Percentiles rank a stretch among this genome's conserved stretches.
Evolutionary conservation across 2,888 invertebrate species (phyloP).

Genomic region (Mythimna pallens): DNA sequence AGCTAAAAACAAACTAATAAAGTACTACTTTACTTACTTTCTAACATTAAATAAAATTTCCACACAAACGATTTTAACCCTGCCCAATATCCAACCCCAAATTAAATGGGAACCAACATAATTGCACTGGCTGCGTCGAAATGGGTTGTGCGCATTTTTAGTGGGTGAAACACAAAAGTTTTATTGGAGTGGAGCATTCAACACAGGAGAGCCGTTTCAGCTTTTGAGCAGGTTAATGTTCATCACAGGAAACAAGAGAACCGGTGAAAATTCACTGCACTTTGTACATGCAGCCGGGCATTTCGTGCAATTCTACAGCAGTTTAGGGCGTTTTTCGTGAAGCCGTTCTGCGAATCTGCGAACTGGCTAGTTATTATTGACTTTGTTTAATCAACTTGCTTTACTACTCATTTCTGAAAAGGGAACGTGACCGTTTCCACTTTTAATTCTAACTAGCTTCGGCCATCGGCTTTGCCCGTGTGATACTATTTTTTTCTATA

Average conservation of each 20-base stretch:
- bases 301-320: constrained; percentile 40
- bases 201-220: constrained; percentile 73
- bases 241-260: constrained; percentile 73
- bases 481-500: no score
- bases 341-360: constrained; percentile 27
- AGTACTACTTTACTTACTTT: no score
- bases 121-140: constrained; percentile 63
- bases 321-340: constrained; percentile 21
- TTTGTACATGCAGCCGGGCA: constrained; percentile 64
- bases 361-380: constrained; percentile 37
- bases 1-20: no score
- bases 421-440: not conserved
- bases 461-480: no score
- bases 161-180: constrained; percentile 74
- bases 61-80: not conserved
- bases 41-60: not conserved
- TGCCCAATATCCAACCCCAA: constrained; percentile 32
- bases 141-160: constrained; percentile 72
- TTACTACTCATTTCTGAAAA: constrained; percentile 18
- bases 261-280: constrained; percentile 67
- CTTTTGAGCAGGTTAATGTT: constrained; percentile 81
- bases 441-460: not conserved
- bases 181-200: constrained; percentile 71
- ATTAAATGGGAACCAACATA: constrained; percentile 53
- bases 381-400: constrained; percentile 34